Conservation (phyloP, 2,113 vertebrate species). For the Sander vitreus region DNA sequence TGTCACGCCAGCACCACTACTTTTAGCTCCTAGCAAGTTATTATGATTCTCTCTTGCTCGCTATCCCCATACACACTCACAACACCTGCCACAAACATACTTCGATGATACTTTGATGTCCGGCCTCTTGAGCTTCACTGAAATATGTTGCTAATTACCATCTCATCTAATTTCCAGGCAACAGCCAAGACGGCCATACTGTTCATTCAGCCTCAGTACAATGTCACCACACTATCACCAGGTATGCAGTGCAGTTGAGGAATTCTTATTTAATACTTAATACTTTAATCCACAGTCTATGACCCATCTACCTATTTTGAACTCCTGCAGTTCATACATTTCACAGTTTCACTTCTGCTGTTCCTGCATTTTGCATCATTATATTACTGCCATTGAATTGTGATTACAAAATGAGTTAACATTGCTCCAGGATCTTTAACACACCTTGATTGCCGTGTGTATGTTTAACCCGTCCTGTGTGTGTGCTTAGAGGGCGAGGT, state of each 20-base stretch:
- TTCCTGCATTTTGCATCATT: background rate
- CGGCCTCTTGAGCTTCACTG: background rate
- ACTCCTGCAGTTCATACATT: background rate
- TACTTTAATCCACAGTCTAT: background rate
- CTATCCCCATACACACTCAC: background rate
- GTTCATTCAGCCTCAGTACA: constrained; percentile 99
- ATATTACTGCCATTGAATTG: background rate
- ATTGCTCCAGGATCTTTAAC: constrained; percentile 22
- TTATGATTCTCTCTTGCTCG: background rate
- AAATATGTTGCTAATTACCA: constrained; percentile 11
- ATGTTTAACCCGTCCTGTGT: constrained; percentile 12
- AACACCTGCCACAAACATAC: background rate
- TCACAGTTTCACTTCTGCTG: constrained; percentile 25
- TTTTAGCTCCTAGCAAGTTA: constrained; percentile 10
- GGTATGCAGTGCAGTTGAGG: constrained; percentile 78
- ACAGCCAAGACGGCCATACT: constrained; percentile 97
- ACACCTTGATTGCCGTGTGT: constrained; percentile 24
- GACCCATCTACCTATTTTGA: background rate
- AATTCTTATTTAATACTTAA: background rate
- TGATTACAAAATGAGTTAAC: background rate
- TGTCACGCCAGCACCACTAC: constrained; percentile 28
- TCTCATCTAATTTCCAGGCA: constrained; percentile 85
- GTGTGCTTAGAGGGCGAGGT: constrained; percentile 89
- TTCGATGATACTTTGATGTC: background rate
- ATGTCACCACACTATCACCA: constrained; percentile 88